A percentile compares a stretch with the other conserved stretches of the same genome.
Evolutionary conservation across 92 coral and sea anemone species (phyloP).

Genomic region (Palythoa caribaeorum): DNA sequence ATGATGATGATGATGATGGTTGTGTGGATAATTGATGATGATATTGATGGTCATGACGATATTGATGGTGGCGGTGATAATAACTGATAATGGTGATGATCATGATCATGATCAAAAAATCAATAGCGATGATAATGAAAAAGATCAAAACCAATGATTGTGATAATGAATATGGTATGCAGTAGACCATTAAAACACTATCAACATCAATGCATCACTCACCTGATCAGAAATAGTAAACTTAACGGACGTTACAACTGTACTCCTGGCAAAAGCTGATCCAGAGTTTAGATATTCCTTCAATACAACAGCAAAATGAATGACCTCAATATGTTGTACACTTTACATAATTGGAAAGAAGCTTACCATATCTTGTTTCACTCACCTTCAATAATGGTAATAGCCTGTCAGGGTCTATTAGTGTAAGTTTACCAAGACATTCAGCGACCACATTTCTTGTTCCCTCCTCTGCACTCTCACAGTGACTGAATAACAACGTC

Average conservation of each 20-base stretch:
- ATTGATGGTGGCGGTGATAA: no score
- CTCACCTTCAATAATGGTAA: conserved; percentile 90
- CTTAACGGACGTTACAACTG: conserved; percentile 97
- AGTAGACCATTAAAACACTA: background rate
- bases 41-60: background rate
- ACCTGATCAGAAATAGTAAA: conserved; percentile 98
- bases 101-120: background rate
- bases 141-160: no score
- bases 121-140: background rate
- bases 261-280: conserved; percentile 96
- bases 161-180: no score
- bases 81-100: background rate
- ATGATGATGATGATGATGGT: background rate
- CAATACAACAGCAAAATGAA: background rate
- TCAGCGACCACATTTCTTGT: conserved; percentile 98
- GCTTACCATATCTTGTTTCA: background rate
- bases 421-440: conserved; percentile 96
- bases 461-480: conserved; percentile 99
- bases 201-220: conserved; percentile 31
- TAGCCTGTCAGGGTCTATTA: conserved; percentile 89
- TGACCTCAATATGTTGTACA: no score
- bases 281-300: conserved; percentile 88
- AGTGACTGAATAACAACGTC: conserved; percentile 95
- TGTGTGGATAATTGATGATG: background rate
- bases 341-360: background rate